Percentiles rank a stretch among this genome's conserved stretches.
Conservation (phyloP, 1,140 invertebrate species). For the Scaptodrosophila lebanonensis region DNA sequence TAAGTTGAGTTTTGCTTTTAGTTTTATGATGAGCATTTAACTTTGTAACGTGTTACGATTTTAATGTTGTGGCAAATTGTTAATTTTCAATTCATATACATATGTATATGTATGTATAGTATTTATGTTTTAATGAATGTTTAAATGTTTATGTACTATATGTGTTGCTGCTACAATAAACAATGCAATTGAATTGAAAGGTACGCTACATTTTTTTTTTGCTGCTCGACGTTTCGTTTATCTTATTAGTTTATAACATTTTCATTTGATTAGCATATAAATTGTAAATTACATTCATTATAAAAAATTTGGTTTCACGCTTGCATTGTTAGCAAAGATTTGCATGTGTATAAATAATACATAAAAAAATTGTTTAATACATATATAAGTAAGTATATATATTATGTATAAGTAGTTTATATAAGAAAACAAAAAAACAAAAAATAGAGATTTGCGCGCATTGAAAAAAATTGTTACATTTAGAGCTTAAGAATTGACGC, state of each 20-base stretch:
- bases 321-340: slow-evolving; percentile 48
- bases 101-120: not conserved
- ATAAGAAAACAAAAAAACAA: slow-evolving; percentile 31
- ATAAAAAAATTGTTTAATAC: no score
- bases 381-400: slow-evolving; percentile 31
- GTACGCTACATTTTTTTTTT: slow-evolving; percentile 21
- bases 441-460: slow-evolving; percentile 10
- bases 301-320: slow-evolving; percentile 67
- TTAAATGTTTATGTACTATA: no score
- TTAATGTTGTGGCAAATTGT: not conserved
- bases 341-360: slow-evolving; percentile 24
- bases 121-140: slow-evolving; percentile 3
- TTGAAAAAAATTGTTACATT: slow-evolving; percentile 1
- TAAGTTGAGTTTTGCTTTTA: not conserved
- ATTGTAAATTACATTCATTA: slow-evolving; percentile 43
- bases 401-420: slow-evolving; percentile 48
- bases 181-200: slow-evolving; percentile 24
- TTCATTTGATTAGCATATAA: slow-evolving; percentile 41
- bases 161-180: no score
- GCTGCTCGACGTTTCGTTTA: not conserved
- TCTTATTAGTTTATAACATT: slow-evolving; percentile 21
- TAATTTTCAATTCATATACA: slow-evolving; percentile 9
- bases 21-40: slow-evolving; percentile 18
- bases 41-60: slow-evolving; percentile 18
- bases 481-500: not conserved